Conservation (phyloP, 1,140 invertebrate genomes). For the Idris sp. region DNA sequence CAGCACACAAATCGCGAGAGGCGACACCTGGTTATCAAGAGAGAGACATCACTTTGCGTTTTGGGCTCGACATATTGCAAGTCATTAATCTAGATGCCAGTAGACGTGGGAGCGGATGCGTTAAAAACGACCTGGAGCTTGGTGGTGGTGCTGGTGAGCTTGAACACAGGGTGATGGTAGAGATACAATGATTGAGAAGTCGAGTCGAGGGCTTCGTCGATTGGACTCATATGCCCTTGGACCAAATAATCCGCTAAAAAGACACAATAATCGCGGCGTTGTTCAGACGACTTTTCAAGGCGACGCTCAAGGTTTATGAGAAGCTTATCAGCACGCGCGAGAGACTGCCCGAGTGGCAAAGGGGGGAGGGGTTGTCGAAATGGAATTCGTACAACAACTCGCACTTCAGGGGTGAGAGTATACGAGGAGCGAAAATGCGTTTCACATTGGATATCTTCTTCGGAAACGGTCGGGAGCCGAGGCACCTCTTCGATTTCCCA, state of each 20-base stretch:
- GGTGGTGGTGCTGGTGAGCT: background rate
- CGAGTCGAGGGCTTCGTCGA: background rate
- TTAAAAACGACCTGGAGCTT: background rate
- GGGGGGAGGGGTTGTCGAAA: too few species aligned
- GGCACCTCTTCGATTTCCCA: slow-evolving; percentile 12
- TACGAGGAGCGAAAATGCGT: too few species aligned
- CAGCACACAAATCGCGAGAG: background rate
- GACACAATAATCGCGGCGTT: background rate
- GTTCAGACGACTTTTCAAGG: background rate
- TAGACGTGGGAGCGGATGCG: background rate
- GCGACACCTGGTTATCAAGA: background rate
- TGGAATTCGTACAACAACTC: too few species aligned
- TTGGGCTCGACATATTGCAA: background rate
- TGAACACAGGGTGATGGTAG: background rate
- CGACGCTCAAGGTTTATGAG: background rate
- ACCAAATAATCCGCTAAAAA: background rate
- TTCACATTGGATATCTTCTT: background rate
- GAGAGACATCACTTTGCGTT: background rate
- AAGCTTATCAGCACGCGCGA: too few species aligned
- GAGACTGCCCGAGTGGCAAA: too few species aligned
- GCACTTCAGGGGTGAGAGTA: too few species aligned
- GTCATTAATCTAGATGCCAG: background rate
- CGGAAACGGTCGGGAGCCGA: background rate
- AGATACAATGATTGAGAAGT: background rate
- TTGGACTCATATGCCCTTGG: background rate